Evolutionary conservation across 2,888 invertebrate species (phyloP), one percentile per base, ranked within the genome.

Genomic region (Gortyna flavago): DNA sequence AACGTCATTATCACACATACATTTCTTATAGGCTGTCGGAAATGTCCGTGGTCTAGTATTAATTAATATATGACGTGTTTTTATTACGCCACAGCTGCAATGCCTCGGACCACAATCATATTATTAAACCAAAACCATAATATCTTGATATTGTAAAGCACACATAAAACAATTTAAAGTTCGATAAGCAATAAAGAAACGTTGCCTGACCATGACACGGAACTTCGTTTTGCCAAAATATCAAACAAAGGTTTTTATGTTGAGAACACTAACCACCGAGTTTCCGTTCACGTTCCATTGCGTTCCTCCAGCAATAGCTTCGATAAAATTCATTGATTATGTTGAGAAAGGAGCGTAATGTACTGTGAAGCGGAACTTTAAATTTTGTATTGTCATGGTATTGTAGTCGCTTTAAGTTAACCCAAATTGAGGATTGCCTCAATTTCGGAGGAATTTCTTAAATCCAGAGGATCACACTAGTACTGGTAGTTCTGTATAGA

Each of bases 241-340:
- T 73, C 44, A 70, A 73, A 73, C 67, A 75, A 59, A 35, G 32
- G 64, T 77, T 86, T 65, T 81, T 77, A 72, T 75, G n/a, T 77
- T 77, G 38, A 41, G 41, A 71, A 76, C 70, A 73, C 67, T 75
- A 68, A 78, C 54, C 72, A 78, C 70, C 32, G 70, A 76, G 65
- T 75, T 86, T 77, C 78, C 72, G 48, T 77, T 75, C 72, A 77
- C 77, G 80, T 84, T 84, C 54, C 76, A 87, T 72, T 80, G 81
- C 67, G 29, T 70, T 87, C 54, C 80, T 57, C 67, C 57, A 73
- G 67, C 69, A 84, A 72, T 84, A 79, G 61, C 87, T 76, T 62
- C 72, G 67, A 77, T 79, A 79, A 86, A 79, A 76, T 84, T 80
- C 70, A 87, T 84, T 77, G 85, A 81, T 86, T 75, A 74, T 65